Evolutionary conservation across 2,888 invertebrate genomes (phyloP).

Genomic region (Brachypalpus laphriformis): DNA sequence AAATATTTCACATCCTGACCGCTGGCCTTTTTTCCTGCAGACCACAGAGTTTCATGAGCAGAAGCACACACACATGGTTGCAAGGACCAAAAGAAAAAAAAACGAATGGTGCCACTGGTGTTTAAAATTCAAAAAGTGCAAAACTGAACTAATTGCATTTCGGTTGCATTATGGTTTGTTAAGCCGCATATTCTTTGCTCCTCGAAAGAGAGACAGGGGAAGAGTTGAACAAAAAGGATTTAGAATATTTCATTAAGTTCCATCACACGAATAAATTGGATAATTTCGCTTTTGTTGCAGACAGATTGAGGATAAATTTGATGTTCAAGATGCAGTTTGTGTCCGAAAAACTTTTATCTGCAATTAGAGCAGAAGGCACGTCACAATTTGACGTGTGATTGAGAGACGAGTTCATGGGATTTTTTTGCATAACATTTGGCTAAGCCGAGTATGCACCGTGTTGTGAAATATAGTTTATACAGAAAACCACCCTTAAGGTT

Average conservation of each 20-base stretch:
- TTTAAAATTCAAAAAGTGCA: slow-evolving; percentile 70
- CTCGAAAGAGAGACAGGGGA: neutral
- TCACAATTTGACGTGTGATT: neutral
- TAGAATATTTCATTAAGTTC: slow-evolving; percentile 59
- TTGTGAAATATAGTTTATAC: no score
- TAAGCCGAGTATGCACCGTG: no score
- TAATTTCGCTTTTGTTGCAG: slow-evolving; percentile 35
- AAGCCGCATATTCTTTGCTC: slow-evolving; percentile 26
- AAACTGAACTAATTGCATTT: slow-evolving; percentile 68
- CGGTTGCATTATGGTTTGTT: slow-evolving; percentile 63
- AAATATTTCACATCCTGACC: slow-evolving; percentile 50
- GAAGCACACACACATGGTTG: neutral
- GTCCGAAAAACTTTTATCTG: slow-evolving; percentile 22
- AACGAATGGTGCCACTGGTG: slow-evolving; percentile 16
- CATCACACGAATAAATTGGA: slow-evolving; percentile 53
- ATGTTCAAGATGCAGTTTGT: slow-evolving; percentile 29
- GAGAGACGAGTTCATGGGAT: neutral
- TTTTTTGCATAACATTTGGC: no score
- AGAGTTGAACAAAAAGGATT: neutral
- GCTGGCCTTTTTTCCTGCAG: slow-evolving; percentile 27
- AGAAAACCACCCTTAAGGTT: no score
- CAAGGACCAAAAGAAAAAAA: neutral
- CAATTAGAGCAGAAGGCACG: neutral
- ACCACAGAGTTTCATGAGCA: neutral
- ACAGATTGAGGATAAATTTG: slow-evolving; percentile 20